A percentile compares a stretch with the other conserved stretches of the same genome.
Conservation (phyloP, 2,888 invertebrate genomes). For the Melanophora roralis region DNA sequence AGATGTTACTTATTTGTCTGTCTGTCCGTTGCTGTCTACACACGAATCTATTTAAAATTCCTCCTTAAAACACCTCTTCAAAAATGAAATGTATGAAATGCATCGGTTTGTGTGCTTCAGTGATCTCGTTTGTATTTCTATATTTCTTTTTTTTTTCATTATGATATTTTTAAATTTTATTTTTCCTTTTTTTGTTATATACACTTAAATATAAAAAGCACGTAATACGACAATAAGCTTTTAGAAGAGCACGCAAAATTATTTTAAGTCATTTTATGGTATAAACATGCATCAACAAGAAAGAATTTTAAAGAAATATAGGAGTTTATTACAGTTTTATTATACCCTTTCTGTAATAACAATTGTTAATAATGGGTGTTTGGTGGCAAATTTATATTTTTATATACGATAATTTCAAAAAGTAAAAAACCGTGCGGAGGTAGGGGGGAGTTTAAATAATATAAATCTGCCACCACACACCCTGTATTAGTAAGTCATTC, state of each 20-base stretch:
- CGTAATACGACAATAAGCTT: conserved; percentile 42
- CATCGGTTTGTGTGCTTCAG: background rate
- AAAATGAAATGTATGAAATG: background rate
- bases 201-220: conserved; percentile 30
- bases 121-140: background rate
- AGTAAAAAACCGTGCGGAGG: no score
- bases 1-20: background rate
- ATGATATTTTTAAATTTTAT: conserved; percentile 20
- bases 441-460: no score
- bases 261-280: background rate
- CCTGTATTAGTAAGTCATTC: no score
- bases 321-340: no score
- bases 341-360: no score
- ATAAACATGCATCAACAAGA: background rate
- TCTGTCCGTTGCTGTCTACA: background rate
- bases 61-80: conserved; percentile 24
- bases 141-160: background rate
- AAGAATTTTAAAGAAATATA: no score
- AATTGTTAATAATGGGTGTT: no score
- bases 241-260: conserved; percentile 13
- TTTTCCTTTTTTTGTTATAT: conserved; percentile 27
- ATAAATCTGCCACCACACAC: no score
- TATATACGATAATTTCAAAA: no score
- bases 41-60: conserved; percentile 17
- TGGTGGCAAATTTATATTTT: no score